Evolutionary conservation across 2,797 vertebrate genomes (phyloP), one percentile per base, ranked within the genome.

Genomic region (Diceros bicornis): DNA sequence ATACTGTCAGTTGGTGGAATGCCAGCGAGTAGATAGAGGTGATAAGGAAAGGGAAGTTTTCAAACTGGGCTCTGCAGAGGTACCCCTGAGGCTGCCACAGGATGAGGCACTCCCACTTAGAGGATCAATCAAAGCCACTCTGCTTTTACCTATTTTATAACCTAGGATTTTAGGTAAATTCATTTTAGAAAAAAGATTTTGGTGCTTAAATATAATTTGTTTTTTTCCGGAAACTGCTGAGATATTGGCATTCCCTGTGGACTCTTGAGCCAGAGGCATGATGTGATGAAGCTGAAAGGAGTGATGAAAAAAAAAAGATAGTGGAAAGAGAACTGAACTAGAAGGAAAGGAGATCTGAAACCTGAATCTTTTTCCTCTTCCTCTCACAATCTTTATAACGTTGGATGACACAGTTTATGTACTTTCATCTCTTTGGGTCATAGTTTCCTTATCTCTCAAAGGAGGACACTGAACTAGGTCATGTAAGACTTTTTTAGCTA

Each of bases 101-200:
- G 16, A 52, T 11, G 20, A 50, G 23, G 23, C 2, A 23, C 7
- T 92, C n/a, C 64, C 59, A 47, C 2, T 47, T 32, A 44, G 29
- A 52, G 25, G 13, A 52, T 32, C 32, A 47, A 0, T 75, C 59
- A 20, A 52, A 52, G 62, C 23, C 23, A 17, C 66, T 68, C 2
- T 68, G 14, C 92, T 93, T 57, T 77, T 75, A 37, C 10, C 61
- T 18, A 1, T 78, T 85, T 86, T 71, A 14, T 90, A 91, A 59
- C 17, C 47, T 79, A 13, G 14, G 20, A n/a, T 96, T 89, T 96
- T 82, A 66, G 32, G 18, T 57, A 93, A 32, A 29, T 57, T 88
- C 9, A 68, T 94, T 82, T 86, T 74, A 83, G 55, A 25, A 83
- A 74, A 61, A 91, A 17, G 37, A 69, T 90, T 88, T 94, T 68